Base-by-base conservation (phyloP, 1,140 invertebrate species). In the Pachyrhynchus sulphureomaculatus region DNA sequence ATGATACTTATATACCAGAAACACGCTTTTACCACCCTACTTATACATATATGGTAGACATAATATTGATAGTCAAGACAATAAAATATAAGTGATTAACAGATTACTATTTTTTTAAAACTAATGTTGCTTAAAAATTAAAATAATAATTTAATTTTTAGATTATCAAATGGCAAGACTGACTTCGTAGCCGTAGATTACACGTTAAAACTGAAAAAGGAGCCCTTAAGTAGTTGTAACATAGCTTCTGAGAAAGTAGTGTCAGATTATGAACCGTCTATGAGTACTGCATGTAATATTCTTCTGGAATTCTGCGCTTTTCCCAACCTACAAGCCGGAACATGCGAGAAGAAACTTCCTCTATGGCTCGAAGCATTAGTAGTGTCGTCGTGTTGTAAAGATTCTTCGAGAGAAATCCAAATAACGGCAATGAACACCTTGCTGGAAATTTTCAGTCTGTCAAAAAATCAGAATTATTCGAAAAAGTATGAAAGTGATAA, bases 281-380 rank as follows among this genome's bases (percentile, higher is more conserved):
- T 87, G 54, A 83, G 81, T 66, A 73, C 83, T 18, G 85, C 89
- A 0, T 91, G 88, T 33, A 85, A 83, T 67, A 76, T 93, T 26
- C 76, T 93, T 3, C 85, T 92, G 3, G 90, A 92, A 69, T 82
- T 93, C 68, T 91, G 90, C 0, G 88, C 89, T 20, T 90, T 93
- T 74, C 89, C 90, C 2, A 88, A 89, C 49, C 72, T 60, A 29
- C 51, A 75, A 1, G 72, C 77, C 21, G 74, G 78, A 34, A 73
- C 78, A 23, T 72, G 73, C 0, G 71, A 75, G 9, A 72, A 1
- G 9, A 72, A 72, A n/a, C 70, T 91, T n/a, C 89, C 90, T 0
- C 79, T 81, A n/a, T 92, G 90, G 90, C 73, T 92, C 9, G 84
- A 88, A 67, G 83, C 87, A 39, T 71, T 93, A 1, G 78, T 89